A percentile compares a stretch with the other conserved stretches of the same genome.
Conservation (phyloP, 64 coral and sea anemone genomes). For the Pocillopora damicornis region DNA sequence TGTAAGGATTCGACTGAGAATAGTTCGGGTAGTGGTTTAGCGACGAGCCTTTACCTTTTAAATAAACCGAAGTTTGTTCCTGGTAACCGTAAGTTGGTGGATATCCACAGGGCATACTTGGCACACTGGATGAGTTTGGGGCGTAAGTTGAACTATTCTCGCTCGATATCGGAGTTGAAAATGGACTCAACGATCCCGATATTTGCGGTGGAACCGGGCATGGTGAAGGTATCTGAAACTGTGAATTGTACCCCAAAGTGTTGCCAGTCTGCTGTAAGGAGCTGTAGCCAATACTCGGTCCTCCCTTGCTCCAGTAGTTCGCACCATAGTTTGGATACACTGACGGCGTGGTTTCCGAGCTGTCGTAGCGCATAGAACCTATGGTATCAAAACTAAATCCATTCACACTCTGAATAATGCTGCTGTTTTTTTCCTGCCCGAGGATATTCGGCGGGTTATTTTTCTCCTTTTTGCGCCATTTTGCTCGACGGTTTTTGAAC, state of each 20-base stretch:
- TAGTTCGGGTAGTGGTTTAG: constrained; percentile 90
- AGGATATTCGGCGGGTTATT: constrained; percentile 80
- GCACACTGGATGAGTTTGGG: constrained; percentile 58
- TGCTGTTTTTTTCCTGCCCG: constrained; percentile 69
- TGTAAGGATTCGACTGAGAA: constrained; percentile 72
- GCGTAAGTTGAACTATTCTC: constrained; percentile 58
- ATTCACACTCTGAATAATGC: constrained; percentile 77
- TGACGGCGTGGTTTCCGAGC: constrained; percentile 64
- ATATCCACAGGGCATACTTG: constrained; percentile 65
- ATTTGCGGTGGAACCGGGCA: constrained; percentile 75
- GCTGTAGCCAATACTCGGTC: constrained; percentile 63
- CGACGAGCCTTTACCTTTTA: constrained; percentile 74
- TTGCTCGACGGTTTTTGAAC: constrained; percentile 97
- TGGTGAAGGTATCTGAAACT: constrained; percentile 67
- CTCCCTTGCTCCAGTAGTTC: constrained; percentile 85
- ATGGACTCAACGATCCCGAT: constrained; percentile 72
- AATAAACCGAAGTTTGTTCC: constrained; percentile 81
- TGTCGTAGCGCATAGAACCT: constrained; percentile 72
- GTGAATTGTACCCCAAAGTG: constrained; percentile 75
- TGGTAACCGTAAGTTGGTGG: constrained; percentile 73
- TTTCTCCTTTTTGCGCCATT: constrained; percentile 99
- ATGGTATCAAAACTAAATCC: constrained; percentile 61
- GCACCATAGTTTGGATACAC: constrained; percentile 74
- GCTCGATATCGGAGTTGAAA: constrained; percentile 72
- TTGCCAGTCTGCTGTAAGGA: constrained; percentile 44